Evolutionary conservation across 2,113 vertebrate species (phyloP), one percentile per base, ranked within the genome.

Genomic region (Upupa epops): DNA sequence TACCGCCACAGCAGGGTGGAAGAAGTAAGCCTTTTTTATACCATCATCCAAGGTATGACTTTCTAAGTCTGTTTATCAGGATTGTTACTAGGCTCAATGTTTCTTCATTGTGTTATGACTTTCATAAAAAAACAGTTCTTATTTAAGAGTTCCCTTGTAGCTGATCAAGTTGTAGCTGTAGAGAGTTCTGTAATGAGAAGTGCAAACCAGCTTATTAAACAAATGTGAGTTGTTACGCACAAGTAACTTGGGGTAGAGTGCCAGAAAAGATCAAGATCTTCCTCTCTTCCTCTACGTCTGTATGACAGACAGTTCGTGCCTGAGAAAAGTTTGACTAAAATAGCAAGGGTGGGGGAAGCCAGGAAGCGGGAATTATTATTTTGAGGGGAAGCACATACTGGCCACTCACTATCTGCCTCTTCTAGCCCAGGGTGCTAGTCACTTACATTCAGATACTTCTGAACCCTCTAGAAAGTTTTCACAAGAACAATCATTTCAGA

Each of bases 291-390:
- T 88, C 56, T 77, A 10, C 37, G 31, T 32, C 58, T 14, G 1
- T 14, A 6, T 59, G 83, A 81, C 0, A 0, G 84, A 54, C 78
- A 88, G n/a, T 42, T 32, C 75, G 85, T 0, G 5, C 63, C 68
- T 66, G 60, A 85, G 55, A 79, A 65, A 54, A 28, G 56, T 63
- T 37, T 76, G 54, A 61, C 19, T 21, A n/a, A 92, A 96, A 88
- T 93, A 91, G 72, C 73, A 81, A 78, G 93, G 93, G 90, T 88
- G 79, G 83, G 58, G 48, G 90, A 81, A 76, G 79, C 28, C 37
- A 78, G 92, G 88, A 95, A 91, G 73, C 6, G 64, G 60, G 80
- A 91, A 73, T 91, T 92, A 64, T 61, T 94, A 77, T 71, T 88
- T 42, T 48, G 86, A 95, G 65, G 69, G 79, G 69, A 94, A 90